Percentiles rank a stretch among this genome's conserved stretches.
phyloP scores from a whole-genome alignment of 2,797 vertebrate genomes.

The Vireo griseus region DNA sequence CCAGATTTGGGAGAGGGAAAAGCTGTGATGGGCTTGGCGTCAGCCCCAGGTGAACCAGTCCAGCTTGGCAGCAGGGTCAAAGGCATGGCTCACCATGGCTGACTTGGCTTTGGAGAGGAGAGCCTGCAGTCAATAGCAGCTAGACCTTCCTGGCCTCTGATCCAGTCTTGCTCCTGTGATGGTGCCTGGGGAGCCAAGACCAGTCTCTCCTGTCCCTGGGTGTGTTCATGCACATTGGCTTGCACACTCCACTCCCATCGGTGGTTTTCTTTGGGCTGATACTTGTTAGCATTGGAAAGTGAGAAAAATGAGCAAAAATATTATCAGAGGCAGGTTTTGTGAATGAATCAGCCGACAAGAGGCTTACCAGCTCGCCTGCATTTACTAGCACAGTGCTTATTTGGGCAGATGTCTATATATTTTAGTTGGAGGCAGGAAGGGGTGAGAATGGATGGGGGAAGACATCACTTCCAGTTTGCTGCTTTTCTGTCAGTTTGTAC shows the following conservation, averaged over 20 bases:
- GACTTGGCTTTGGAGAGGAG: neutral
- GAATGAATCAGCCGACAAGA: conserved; percentile 63
- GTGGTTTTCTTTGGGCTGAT: conserved; percentile 56
- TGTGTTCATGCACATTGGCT: conserved; percentile 31
- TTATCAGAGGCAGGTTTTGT: conserved; percentile 69
- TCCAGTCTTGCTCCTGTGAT: neutral
- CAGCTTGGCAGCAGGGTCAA: neutral
- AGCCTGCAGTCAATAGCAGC: neutral
- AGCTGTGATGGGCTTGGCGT: neutral
- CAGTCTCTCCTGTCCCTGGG: conserved; percentile 1
- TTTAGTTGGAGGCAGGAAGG: conserved; percentile 53
- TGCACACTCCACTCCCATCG: neutral
- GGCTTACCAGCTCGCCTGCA: conserved; percentile 54
- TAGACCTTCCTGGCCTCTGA: neutral
- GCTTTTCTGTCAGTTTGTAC: neutral
- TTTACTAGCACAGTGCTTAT: conserved; percentile 57
- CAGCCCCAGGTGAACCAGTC: neutral
- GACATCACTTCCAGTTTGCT: conserved; percentile 9
- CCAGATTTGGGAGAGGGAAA: neutral
- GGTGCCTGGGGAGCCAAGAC: conserved; percentile 22
- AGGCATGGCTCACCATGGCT: neutral
- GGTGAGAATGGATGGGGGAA: neutral
- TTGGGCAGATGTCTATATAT: conserved; percentile 58
- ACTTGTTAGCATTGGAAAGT: conserved; percentile 58
- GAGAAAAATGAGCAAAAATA: conserved; percentile 56